phyloP scores from a whole-genome alignment of 2,888 invertebrate genomes.

The Pheosia gnoma region DNA sequence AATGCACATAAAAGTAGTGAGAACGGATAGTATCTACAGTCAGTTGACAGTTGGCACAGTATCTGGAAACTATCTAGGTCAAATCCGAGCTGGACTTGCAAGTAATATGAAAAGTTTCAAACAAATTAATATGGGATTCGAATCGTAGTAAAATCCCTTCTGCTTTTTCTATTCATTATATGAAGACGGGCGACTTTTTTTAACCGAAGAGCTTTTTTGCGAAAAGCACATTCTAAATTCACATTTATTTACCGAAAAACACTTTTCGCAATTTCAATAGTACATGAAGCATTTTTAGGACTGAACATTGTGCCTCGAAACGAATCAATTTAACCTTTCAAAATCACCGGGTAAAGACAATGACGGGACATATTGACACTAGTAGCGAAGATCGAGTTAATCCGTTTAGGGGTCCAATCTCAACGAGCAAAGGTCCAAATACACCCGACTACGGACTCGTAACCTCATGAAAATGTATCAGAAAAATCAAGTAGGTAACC shows the following conservation, averaged over 20 bases:
- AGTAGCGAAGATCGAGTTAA: constrained; percentile 56
- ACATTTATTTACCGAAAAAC: too few relatives aligned
- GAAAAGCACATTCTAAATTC: too few relatives aligned
- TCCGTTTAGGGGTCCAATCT: constrained; percentile 70
- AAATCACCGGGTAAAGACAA: constrained; percentile 20
- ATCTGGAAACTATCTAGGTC: constrained; percentile 60
- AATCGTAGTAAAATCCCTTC: constrained; percentile 34
- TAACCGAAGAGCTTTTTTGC: too few relatives aligned
- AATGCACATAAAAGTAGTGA: not conserved
- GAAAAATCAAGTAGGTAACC: constrained; percentile 75
- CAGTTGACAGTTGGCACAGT: not conserved
- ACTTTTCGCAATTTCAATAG: too few relatives aligned
- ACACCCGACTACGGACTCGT: constrained; percentile 54
- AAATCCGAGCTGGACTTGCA: constrained; percentile 52
- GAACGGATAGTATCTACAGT: not conserved
- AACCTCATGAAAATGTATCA: constrained; percentile 83
- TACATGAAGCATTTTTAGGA: too few relatives aligned
- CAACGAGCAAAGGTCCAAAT: constrained; percentile 49
- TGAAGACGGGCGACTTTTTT: too few relatives aligned
- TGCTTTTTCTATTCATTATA: constrained; percentile 18
- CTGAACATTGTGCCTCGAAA: not conserved
- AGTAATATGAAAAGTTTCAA: constrained; percentile 71
- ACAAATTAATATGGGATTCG: constrained; percentile 46
- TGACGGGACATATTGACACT: constrained; percentile 31
- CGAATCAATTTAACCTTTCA: not conserved